phyloP scores from a whole-genome alignment of 2,888 invertebrate species.

The Trichopria drosophilae region DNA sequence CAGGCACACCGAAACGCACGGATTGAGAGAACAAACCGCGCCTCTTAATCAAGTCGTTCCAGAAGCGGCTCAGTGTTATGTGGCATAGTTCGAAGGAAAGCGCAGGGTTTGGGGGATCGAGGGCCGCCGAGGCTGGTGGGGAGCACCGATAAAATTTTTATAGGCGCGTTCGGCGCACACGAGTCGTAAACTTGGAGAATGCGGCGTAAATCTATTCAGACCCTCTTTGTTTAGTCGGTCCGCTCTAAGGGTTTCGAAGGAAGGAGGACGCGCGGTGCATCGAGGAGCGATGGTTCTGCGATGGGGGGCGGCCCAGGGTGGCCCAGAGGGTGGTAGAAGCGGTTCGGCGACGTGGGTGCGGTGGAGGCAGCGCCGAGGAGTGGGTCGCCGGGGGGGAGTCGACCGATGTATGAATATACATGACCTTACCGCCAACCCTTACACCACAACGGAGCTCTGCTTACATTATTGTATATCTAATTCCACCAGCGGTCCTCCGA shows the following conservation, averaged over 20 bases:
- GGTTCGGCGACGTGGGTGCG: constrained; percentile 26
- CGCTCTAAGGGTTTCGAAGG: constrained; percentile 33
- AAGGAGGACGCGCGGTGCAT: constrained; percentile 36
- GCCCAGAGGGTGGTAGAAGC: too few species aligned
- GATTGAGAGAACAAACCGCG: too few species aligned
- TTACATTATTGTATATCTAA: constrained; percentile 60
- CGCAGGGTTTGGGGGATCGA: constrained; percentile 2
- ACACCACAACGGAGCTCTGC: constrained; percentile 53
- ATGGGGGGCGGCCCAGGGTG: too few species aligned
- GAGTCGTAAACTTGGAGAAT: constrained; percentile 40
- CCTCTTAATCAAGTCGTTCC: constrained; percentile 25
- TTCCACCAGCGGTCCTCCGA: constrained; percentile 44
- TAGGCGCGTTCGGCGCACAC: constrained; percentile 33
- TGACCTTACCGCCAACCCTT: constrained; percentile 57
- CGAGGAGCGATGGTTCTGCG: constrained; percentile 58
- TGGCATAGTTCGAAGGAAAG: not conserved
- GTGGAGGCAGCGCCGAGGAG: constrained; percentile 33
- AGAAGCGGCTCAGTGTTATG: constrained; percentile 2
- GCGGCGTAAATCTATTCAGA: constrained; percentile 51
- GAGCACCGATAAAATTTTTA: constrained; percentile 41
- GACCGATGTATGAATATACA: constrained; percentile 58
- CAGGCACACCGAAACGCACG: too few species aligned
- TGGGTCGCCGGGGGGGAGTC: too few species aligned
- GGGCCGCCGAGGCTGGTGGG: too few species aligned
- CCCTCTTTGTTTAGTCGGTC: constrained; percentile 50